Base-by-base conservation (phyloP, 2,113 vertebrate genomes). In the Dicentrarchus labrax region DNA sequence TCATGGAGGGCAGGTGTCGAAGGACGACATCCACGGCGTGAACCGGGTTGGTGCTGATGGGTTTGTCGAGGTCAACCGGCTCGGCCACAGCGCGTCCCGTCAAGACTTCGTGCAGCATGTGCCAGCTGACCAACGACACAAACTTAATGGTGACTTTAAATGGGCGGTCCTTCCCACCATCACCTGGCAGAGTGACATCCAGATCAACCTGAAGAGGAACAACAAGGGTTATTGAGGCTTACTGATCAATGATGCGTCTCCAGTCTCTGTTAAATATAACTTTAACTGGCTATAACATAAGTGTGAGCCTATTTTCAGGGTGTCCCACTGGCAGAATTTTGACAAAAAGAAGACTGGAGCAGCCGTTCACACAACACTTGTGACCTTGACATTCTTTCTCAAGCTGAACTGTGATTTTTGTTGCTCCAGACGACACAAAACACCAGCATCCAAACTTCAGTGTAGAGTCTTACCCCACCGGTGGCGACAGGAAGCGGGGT, bases 1-100 rank as follows among this genome's bases (percentile, higher is more conserved):
- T 98, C 98, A 99, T 99, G 93, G 98, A 99, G 89, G 98, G 98
- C 79, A 99, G 96, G 95, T 99, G 98, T 93, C 98, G 95, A 80
- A 99, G 96, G 88, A 99, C 97, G 76, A 99, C 98, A 86, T 99
- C 98, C 71, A 99, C 98, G 8, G 98, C 98, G 72, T 99, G 98
- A 79, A 99, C 97, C 36, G 98, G 97, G 92, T 99, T 99, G 93
- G 97, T 99, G 96, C 97, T 98, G 95, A 99, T 95, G 56, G 97
- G 98, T 92, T 99, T 98, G 93, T 99, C 97, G 94, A 99, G 96
- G 91, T 98, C 97, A 94, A 97, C 78, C 56, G 97, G 97, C 82
- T 97, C 97, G 43, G 96, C 92, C 75, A 95, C 93, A 39, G 94
- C 95, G 24, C 96, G 96, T 75, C 98, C 98, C 1, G 97, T 97